Conservation (phyloP, 2,113 vertebrate genomes). For the Percopsis transmontana region DNA sequence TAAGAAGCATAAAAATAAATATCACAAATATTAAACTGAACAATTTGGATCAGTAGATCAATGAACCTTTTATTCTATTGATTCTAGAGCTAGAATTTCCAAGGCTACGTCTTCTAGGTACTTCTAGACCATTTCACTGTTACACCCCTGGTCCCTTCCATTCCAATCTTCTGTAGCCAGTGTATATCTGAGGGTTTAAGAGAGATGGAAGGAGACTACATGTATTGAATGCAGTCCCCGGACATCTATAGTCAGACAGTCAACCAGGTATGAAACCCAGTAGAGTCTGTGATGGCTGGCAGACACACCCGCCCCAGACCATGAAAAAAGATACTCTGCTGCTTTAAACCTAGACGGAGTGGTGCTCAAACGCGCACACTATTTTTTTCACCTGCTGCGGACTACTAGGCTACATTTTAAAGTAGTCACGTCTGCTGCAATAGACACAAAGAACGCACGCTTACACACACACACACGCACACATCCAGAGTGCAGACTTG, state of each 20-base stretch:
- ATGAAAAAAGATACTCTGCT: constrained; percentile 66
- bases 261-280: constrained; percentile 67
- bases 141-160: too few relatives aligned
- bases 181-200: constrained; percentile 12
- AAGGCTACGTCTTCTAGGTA: too few relatives aligned
- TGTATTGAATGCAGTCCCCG: constrained; percentile 47
- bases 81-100: too few relatives aligned
- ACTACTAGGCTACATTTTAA: constrained; percentile 57
- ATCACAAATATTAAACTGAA: too few relatives aligned
- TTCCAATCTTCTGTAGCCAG: neutral
- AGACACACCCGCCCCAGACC: constrained; percentile 41
- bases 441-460: constrained; percentile 47
- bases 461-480: constrained; percentile 8
- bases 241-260: constrained; percentile 55
- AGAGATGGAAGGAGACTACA: neutral
- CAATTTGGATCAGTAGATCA: too few relatives aligned
- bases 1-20: too few relatives aligned
- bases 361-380: constrained; percentile 58
- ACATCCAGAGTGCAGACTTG: constrained; percentile 28
- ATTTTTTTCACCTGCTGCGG: constrained; percentile 56
- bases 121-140: too few relatives aligned
- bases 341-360: constrained; percentile 67
- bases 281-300: constrained; percentile 23
- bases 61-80: too few relatives aligned
- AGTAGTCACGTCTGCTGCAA: constrained; percentile 55